Conservation (phyloP, 2,888 invertebrate genomes). For the Linnaemya tessellans region DNA sequence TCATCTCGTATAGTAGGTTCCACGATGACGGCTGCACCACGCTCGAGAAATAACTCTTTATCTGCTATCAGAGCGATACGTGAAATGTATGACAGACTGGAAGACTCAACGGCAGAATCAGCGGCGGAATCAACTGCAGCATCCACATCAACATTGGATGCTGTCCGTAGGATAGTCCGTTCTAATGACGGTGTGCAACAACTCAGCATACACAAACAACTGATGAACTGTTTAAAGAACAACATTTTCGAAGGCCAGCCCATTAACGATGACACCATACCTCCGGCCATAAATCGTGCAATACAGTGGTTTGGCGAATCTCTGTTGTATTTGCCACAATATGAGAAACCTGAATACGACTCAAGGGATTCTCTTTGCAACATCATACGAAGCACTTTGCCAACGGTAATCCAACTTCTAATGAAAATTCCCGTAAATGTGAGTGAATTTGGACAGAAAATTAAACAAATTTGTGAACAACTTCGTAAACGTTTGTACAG, state of each 20-base stretch:
- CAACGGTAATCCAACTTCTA: constrained; percentile 79
- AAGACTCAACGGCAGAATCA: too few relatives aligned
- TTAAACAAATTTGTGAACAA: constrained; percentile 78
- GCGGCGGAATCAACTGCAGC: constrained; percentile 26
- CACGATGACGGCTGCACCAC: constrained; percentile 61
- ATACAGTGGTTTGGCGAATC: constrained; percentile 79
- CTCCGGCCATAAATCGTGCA: constrained; percentile 78
- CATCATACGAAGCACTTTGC: constrained; percentile 78
- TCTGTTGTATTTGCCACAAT: constrained; percentile 80
- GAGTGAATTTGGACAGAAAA: constrained; percentile 78
- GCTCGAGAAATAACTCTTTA: constrained; percentile 29
- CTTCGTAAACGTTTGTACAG: constrained; percentile 80
- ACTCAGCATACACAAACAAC: constrained; percentile 77
- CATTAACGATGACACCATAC: constrained; percentile 79
- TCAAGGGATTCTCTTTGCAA: constrained; percentile 82
- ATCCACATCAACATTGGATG: constrained; percentile 49
- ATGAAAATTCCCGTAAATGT: constrained; percentile 73
- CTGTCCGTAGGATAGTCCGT: background rate
- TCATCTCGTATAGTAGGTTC: constrained; percentile 67
- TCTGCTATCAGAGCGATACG: background rate
- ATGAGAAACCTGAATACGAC: constrained; percentile 81
- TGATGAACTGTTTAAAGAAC: constrained; percentile 78
- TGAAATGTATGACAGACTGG: background rate
- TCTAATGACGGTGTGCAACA: constrained; percentile 62
- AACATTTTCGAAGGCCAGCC: constrained; percentile 79